Evolutionary conservation across 2,113 vertebrate genomes (phyloP).

Genomic region (Lepus americanus): DNA sequence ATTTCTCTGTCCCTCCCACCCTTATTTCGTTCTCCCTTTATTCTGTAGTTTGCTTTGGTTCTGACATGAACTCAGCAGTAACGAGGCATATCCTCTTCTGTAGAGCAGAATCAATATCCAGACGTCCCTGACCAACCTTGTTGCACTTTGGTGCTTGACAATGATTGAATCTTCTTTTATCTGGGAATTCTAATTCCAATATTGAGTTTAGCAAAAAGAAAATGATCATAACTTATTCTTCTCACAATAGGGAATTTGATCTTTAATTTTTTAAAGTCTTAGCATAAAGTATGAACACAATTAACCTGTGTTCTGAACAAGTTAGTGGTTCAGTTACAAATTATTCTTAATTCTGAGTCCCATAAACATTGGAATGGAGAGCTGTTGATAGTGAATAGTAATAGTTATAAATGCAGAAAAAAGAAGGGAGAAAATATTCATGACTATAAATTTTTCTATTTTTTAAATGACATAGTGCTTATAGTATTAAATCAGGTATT

Average conservation of each 20-base stretch:
- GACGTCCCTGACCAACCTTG: neutral
- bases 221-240: neutral
- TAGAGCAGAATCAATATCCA: neutral
- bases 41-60: too few species aligned
- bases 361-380: neutral
- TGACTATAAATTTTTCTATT: neutral
- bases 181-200: neutral
- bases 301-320: neutral
- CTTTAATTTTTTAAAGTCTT: neutral
- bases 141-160: neutral
- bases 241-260: neutral
- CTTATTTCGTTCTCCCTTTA: neutral
- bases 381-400: neutral
- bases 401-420: neutral
- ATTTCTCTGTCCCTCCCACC: fast-evolving
- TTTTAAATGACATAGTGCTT: neutral
- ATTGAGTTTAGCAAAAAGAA: neutral
- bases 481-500: neutral
- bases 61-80: neutral
- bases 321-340: neutral
- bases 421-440: neutral
- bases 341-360: neutral
- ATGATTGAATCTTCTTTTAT: neutral
- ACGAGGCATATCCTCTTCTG: neutral
- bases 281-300: neutral